phyloP scores from a whole-genome alignment of 2,888 invertebrate genomes.

The Cyclophora albipunctata region DNA sequence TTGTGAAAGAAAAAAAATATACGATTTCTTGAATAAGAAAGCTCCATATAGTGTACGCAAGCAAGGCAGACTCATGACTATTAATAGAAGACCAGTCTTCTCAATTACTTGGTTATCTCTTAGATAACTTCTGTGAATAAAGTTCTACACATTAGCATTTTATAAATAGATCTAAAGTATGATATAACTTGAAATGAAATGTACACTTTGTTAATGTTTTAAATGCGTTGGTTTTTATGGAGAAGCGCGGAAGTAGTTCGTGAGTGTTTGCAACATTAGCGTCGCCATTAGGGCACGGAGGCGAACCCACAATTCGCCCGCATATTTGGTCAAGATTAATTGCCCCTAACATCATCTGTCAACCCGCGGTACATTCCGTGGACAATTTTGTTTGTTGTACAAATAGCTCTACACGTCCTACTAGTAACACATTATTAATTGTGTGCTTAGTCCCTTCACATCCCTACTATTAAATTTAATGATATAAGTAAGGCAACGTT shows the following conservation, averaged over 20 bases:
- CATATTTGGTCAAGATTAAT: conserved; percentile 72
- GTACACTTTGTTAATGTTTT: conserved; percentile 11
- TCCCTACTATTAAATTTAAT: too few species aligned
- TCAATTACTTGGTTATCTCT: too few species aligned
- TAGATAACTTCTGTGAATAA: too few species aligned
- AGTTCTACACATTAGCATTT: too few species aligned
- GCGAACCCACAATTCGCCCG: conserved; percentile 56
- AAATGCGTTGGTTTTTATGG: conserved; percentile 9
- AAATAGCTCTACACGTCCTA: conserved; percentile 52
- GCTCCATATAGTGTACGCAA: too few species aligned
- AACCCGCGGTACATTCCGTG: conserved; percentile 52
- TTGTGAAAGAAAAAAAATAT: too few species aligned
- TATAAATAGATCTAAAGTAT: too few species aligned
- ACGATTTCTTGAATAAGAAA: too few species aligned
- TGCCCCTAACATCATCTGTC: conserved; percentile 69
- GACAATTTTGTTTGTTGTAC: conserved; percentile 59
- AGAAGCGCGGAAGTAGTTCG: conserved; percentile 9
- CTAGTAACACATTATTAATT: conserved; percentile 43
- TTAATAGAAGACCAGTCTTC: too few species aligned
- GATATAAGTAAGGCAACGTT: too few species aligned
- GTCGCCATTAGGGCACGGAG: conserved; percentile 45
- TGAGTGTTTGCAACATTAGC: conserved; percentile 27
- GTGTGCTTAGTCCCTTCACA: conserved; percentile 2
- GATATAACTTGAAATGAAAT: background rate
- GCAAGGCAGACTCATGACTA: too few species aligned